Percentiles rank a stretch among this genome's conserved stretches.
Conservation (phyloP, 2,888 invertebrate species). For the Xestia rhomboidea region DNA sequence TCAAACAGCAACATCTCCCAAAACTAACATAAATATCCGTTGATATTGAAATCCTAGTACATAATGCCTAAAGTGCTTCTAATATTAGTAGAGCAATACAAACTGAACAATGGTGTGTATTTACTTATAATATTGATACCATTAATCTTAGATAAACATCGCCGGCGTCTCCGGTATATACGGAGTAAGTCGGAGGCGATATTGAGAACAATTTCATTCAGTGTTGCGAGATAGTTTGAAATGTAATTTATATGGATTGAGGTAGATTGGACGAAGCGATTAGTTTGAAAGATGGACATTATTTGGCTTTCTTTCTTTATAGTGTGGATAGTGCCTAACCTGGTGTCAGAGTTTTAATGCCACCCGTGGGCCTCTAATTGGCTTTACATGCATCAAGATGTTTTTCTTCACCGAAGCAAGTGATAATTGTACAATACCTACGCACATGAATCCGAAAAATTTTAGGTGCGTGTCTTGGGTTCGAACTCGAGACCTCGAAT, state of each 20-base stretch:
- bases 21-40: slow-evolving; percentile 17
- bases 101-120: slow-evolving; percentile 62
- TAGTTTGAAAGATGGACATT: slow-evolving; percentile 8
- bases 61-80: slow-evolving; percentile 55
- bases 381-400: too few relatives aligned
- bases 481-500: too few relatives aligned
- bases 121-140: slow-evolving; percentile 64
- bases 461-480: too few relatives aligned
- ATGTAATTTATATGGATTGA: slow-evolving; percentile 29
- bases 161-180: slow-evolving; percentile 45
- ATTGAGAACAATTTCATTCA: slow-evolving; percentile 54
- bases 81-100: slow-evolving; percentile 52
- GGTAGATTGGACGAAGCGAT: slow-evolving; percentile 21
- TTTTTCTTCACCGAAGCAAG: too few relatives aligned
- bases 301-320: background rate
- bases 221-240: slow-evolving; percentile 26
- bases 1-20: slow-evolving; percentile 1
- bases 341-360: too few relatives aligned
- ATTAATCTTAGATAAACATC: slow-evolving; percentile 64
- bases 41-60: slow-evolving; percentile 48
- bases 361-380: too few relatives aligned
- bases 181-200: slow-evolving; percentile 16
- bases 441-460: too few relatives aligned
- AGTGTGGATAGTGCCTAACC: too few relatives aligned
- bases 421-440: too few relatives aligned